Conservation (phyloP, 2,888 invertebrate genomes). For the Pimpla rufipes region DNA sequence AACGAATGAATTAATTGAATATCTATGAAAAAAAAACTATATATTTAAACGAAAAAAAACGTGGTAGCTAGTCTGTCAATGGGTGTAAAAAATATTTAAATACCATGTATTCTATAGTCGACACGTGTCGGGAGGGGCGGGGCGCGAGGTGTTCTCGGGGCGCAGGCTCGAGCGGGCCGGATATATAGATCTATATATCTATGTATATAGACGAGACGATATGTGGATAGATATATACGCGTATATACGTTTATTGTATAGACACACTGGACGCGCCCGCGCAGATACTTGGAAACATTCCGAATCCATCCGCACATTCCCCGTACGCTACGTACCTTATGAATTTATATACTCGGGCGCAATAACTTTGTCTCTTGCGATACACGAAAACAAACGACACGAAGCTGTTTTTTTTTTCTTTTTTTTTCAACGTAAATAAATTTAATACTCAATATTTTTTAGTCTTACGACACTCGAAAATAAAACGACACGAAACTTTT, state of each 20-base stretch:
- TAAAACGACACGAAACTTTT: no score
- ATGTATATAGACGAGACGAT: not conserved
- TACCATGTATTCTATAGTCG: constrained; percentile 77
- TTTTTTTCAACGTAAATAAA: no score
- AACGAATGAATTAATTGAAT: constrained; percentile 82
- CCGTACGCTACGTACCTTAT: constrained; percentile 42
- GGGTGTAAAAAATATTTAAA: constrained; percentile 84
- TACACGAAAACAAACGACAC: not conserved
- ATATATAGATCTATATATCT: constrained; percentile 6
- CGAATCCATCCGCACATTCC: constrained; percentile 59
- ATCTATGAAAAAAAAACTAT: constrained; percentile 81
- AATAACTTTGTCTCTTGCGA: constrained; percentile 1
- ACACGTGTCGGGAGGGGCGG: constrained; percentile 67
- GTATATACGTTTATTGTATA: constrained; percentile 3
- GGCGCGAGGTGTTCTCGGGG: constrained; percentile 68
- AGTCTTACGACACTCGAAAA: no score
- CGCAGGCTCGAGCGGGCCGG: constrained; percentile 37
- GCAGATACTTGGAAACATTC: constrained; percentile 51
- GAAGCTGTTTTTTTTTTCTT: not conserved
- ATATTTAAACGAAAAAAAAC: constrained; percentile 81
- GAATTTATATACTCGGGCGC: constrained; percentile 10
- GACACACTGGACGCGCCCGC: constrained; percentile 4
- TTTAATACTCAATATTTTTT: not conserved
- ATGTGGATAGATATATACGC: not conserved
- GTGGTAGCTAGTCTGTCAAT: constrained; percentile 85